Conservation (phyloP, 2,797 vertebrate species). For the Sylvilagus floridanus region DNA sequence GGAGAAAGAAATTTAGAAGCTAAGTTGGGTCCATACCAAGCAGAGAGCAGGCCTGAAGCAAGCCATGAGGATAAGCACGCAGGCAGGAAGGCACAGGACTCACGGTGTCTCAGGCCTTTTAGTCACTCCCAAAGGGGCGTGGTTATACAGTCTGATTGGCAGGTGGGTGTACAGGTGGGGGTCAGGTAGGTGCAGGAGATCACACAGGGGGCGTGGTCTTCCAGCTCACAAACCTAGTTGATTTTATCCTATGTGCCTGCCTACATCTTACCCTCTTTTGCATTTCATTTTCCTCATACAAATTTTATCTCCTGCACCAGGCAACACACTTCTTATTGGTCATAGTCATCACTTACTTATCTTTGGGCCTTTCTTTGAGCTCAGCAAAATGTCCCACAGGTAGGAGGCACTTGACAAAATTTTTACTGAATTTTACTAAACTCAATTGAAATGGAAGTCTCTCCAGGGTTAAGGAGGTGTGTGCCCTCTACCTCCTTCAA, state of each 20-base stretch:
- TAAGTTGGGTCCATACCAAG: too few species aligned
- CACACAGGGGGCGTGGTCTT: too few species aligned
- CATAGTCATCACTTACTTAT: background rate
- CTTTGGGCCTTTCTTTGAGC: background rate
- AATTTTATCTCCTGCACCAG: background rate
- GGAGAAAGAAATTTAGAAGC: too few species aligned
- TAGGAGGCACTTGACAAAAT: background rate
- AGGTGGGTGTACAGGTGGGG: too few species aligned
- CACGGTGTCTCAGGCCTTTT: too few species aligned
- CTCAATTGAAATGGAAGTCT: background rate
- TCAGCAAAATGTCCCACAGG: background rate
- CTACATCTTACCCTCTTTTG: background rate
- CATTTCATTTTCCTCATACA: background rate
- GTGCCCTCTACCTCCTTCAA: background rate
- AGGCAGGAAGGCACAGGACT: too few species aligned
- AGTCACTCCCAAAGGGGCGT: too few species aligned
- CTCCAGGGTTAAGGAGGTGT: background rate
- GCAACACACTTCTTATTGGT: background rate
- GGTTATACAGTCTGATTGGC: too few species aligned
- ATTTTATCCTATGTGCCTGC: background rate
- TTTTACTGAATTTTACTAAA: slow-evolving; percentile 22
- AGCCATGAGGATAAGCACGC: too few species aligned
- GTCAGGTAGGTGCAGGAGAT: too few species aligned
- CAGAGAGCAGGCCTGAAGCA: too few species aligned
- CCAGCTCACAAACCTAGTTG: too few species aligned